These are phyloP conservation scores for Diarsia mendica DNA, from an alignment of 2,888 invertebrate species.

Conservation along the genomic window DNA sequence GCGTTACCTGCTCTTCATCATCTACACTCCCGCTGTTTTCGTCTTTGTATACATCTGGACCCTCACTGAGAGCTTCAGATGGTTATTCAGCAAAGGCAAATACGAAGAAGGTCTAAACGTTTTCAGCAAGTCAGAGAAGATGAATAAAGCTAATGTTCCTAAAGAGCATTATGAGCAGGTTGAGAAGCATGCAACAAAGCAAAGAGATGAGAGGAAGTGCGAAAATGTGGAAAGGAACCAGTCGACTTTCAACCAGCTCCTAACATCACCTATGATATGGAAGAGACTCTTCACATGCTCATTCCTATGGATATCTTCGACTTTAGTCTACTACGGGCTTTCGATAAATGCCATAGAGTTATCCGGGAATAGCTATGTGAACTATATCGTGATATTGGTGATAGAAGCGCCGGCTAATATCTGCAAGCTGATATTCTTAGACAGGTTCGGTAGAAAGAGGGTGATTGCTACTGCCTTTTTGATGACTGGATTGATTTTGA, in stretches of 20 bases:
- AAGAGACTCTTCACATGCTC: constrained; percentile 92
- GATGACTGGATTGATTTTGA: constrained; percentile 91
- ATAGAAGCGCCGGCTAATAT: constrained; percentile 95
- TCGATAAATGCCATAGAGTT: constrained; percentile 94
- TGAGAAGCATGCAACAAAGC: constrained; percentile 84
- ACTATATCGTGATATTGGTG: constrained; percentile 92
- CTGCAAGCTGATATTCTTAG: constrained; percentile 91
- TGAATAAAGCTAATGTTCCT: constrained; percentile 90
- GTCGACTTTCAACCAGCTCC: constrained; percentile 82
- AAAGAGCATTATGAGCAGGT: constrained; percentile 86
- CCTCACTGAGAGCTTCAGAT: constrained; percentile 85
- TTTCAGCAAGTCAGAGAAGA: constrained; percentile 90
- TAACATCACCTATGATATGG: constrained; percentile 89
- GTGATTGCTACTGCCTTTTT: constrained; percentile 92
- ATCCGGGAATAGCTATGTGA: constrained; percentile 94
- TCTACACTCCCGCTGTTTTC: constrained; percentile 85
- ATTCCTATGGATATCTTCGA: constrained; percentile 94
- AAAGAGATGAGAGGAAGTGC: constrained; percentile 83
- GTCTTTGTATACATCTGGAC: constrained; percentile 84
- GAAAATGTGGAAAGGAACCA: constrained; percentile 80
- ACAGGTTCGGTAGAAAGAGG: constrained; percentile 91
- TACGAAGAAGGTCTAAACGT: constrained; percentile 92
- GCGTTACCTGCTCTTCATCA: constrained; percentile 85
- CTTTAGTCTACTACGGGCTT: constrained; percentile 95
- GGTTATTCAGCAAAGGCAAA: constrained; percentile 91